These are phyloP conservation scores for Enteromius trimaculatus DNA, from an alignment of 2,797 vertebrate genomes.

Conservation along the genomic window DNA sequence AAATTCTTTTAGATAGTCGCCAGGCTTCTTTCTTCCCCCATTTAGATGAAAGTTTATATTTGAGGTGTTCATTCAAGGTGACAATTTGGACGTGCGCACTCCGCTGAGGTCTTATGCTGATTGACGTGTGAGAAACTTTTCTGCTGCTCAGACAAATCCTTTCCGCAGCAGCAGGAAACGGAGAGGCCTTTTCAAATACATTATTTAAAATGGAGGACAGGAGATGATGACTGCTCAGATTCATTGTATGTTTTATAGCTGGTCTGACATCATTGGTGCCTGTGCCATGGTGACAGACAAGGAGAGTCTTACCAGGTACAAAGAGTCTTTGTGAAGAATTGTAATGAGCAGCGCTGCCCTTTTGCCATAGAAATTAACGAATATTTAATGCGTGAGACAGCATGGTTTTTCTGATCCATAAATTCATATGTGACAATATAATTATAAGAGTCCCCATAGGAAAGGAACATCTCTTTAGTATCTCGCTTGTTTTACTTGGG, in stretches of 20 bases:
- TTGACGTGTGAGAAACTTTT: constrained; percentile 57
- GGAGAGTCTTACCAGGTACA: constrained; percentile 20
- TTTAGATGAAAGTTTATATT: constrained; percentile 14
- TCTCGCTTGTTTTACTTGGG: not conserved
- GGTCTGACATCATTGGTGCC: constrained; percentile 23
- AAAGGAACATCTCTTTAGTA: not conserved
- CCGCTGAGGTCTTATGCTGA: constrained; percentile 37
- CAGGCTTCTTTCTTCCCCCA: not conserved
- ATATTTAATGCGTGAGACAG: not conserved
- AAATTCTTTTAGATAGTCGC: not conserved
- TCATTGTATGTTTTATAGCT: constrained; percentile 45
- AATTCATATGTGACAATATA: constrained; percentile 7
- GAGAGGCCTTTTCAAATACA: constrained; percentile 50
- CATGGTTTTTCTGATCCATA: constrained; percentile 10
- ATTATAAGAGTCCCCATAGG: not conserved
- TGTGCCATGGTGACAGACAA: not conserved
- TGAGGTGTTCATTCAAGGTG: constrained; percentile 44
- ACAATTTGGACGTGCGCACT: constrained; percentile 43
- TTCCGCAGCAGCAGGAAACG: constrained; percentile 50
- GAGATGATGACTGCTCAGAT: constrained; percentile 47
- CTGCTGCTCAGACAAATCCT: constrained; percentile 56
- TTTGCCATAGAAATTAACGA: constrained; percentile 8
- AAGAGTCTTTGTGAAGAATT: constrained; percentile 46
- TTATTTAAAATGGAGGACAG: constrained; percentile 53
- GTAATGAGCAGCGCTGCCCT: constrained; percentile 25